Evolutionary conservation across 2,113 vertebrate genomes (phyloP), one percentile per base, ranked within the genome.

Genomic region (Reinhardtius hippoglossoides): DNA sequence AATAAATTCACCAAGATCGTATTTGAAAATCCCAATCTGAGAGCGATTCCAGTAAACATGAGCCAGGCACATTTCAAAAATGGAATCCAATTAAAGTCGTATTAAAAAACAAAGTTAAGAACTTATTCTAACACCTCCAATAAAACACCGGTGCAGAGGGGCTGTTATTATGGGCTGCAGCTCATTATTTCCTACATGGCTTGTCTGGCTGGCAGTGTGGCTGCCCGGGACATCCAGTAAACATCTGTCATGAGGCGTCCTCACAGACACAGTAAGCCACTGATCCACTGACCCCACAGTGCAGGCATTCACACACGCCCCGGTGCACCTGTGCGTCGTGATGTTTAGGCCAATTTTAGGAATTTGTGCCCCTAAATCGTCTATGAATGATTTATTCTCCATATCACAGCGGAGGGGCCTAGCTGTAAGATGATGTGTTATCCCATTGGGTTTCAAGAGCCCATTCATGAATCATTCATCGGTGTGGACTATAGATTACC

Each of bases 391-490:
- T 93, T 85, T 79, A 87, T 81, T 77, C 44, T 54, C 61, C 78
- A 54, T 55, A 84, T 86, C 79, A 80, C 66, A 74, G 84, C 44
- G 56, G 65, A 83, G 67, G 82, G 80, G 82, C 80, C 85, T 88
- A 57, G 75, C 84, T 85, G 71, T 72, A 81, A 78, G 84, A 88
- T 84, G 82, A 82, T 87, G 76, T 86, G 88, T 91, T 83, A 84
- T 85, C 87, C 86, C 79, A 88, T 86, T 86, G 85, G 85, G 86
- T 81, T 82, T 88, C 88, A 89, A 84, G 90, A 83, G 80, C 87
- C 87, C 88, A 90, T 90, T 91, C 89, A 93, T 93, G 88, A 91
- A 92, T 93, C 84, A 91, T 93, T 87, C 67, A 93, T 88, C 74
- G 83, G 67, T 80, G 74, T 84, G 70, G 85, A 86, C 70, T 85